Base-by-base conservation (phyloP, 2,797 vertebrate genomes). In the Danio choprae region DNA sequence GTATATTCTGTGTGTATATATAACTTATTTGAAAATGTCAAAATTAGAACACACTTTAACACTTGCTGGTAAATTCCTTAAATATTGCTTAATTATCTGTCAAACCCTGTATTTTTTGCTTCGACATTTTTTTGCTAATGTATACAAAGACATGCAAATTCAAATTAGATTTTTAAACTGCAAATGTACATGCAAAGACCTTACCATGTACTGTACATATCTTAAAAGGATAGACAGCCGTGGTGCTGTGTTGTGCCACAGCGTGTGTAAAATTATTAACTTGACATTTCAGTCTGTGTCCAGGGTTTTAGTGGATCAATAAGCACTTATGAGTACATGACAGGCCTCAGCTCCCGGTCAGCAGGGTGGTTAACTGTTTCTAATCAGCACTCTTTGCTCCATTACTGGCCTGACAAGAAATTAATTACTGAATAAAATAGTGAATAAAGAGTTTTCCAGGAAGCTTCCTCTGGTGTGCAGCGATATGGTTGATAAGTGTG, bases 271-370 rank as follows among this genome's bases (percentile, higher is more conserved):
- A 86, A 85, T 81, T 9, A 70, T 85, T 86, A 84, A 81, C 83
- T 84, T 87, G 86, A 86, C 86, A 88, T 90, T 88, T 89, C 44
- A 44, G 77, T 82, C 72, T 73, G 83, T 77, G 68, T 83, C 77
- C 22, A 46, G 69, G 74, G 71, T 77, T 36, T 36, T 79, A 63
- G 0, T 0, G 38, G 29, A 90, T 92, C 90, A 86, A 90, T 90
- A 89, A 82, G 79, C 85, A 83, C 85, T 85, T 81, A 74, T 72
- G 77, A 75, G 58, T 63, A 71, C 56, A 67, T 29, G 41, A 74
- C 64, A 78, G 85, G 18, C 40, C 51, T 80, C 22, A 44, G 63
- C 29, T 73, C 53, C 5, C 15, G 13, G 50, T 16, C 46, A 22
- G 76, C 53, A 79, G 63, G 76, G 40, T 29, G 67, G 18, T 50